A percentile compares a stretch with the other conserved stretches of the same genome.
phyloP scores from a whole-genome alignment of 2,888 invertebrate genomes.

The Hyposoter dolosus region DNA sequence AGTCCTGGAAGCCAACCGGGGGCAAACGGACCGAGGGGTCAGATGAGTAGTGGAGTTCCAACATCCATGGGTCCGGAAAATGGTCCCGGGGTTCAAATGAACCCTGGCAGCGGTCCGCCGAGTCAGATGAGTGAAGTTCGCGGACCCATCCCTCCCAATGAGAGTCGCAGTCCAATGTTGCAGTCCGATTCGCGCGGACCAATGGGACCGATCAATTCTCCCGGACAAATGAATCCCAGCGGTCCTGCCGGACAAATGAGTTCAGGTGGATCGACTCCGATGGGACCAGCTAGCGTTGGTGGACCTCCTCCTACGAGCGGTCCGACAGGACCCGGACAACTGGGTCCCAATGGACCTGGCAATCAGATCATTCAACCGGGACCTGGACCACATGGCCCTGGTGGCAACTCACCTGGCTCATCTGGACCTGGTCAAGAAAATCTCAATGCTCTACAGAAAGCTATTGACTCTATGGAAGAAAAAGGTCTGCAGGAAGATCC shows the following conservation, averaged over 20 bases:
- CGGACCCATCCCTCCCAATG: slow-evolving; percentile 50
- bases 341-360: slow-evolving; percentile 81
- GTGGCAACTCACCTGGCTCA: no score
- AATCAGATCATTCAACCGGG: slow-evolving; percentile 43
- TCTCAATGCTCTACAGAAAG: slow-evolving; percentile 95
- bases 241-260: slow-evolving; percentile 68
- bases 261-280: slow-evolving; percentile 76
- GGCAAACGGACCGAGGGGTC: slow-evolving; percentile 58
- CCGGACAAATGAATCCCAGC: slow-evolving; percentile 73
- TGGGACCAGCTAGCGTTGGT: slow-evolving; percentile 77
- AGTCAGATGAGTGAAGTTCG: slow-evolving; percentile 67
- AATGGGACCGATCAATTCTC: slow-evolving; percentile 71
- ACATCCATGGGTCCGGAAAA: slow-evolving; percentile 71
- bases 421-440: slow-evolving; percentile 89
- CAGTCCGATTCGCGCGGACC: slow-evolving; percentile 55
- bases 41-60: slow-evolving; percentile 70
- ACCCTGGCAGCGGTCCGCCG: slow-evolving; percentile 73
- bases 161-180: slow-evolving; percentile 51
- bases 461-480: slow-evolving; percentile 98
- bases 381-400: slow-evolving; percentile 56
- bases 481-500: slow-evolving; percentile 97
- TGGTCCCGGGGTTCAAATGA: slow-evolving; percentile 81
- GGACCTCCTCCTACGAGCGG: slow-evolving; percentile 71
- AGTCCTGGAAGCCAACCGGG: slow-evolving; percentile 70
- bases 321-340: slow-evolving; percentile 68